These are phyloP conservation scores for Nomada hirtipes DNA, from an alignment of 2,888 invertebrate species.

Conservation along the genomic window DNA sequence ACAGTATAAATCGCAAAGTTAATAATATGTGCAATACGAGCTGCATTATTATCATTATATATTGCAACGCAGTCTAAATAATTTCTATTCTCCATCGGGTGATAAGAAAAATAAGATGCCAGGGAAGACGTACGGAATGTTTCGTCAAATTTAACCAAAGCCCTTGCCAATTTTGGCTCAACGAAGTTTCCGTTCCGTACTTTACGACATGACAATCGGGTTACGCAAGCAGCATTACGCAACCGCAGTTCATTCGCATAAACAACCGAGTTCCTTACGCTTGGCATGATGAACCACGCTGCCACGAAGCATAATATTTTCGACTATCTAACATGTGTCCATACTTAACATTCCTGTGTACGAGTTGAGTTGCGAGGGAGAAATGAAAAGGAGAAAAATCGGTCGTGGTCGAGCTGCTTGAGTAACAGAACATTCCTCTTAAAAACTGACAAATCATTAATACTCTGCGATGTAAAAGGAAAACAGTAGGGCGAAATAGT, in stretches of 20 bases:
- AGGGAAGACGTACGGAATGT: neutral
- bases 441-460: too few species aligned
- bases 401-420: neutral
- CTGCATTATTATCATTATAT: too few species aligned
- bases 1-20: too few species aligned
- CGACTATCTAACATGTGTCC: conserved; percentile 23
- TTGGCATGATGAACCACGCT: conserved; percentile 54
- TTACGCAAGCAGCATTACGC: conserved; percentile 49
- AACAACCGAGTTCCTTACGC: conserved; percentile 48
- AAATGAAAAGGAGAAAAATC: neutral
- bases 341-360: neutral
- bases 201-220: conserved; percentile 41
- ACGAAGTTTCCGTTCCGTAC: conserved; percentile 6
- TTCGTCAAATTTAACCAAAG: neutral
- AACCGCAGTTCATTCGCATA: conserved; percentile 47
- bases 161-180: neutral
- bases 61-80: too few species aligned
- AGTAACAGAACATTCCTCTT: neutral
- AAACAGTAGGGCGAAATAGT: neutral
- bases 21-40: too few species aligned
- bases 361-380: neutral
- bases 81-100: neutral
- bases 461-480: too few species aligned
- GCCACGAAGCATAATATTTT: conserved; percentile 47
- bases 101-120: neutral